Conservation (phyloP, 2,888 invertebrate species). For the Empis stercorea region DNA sequence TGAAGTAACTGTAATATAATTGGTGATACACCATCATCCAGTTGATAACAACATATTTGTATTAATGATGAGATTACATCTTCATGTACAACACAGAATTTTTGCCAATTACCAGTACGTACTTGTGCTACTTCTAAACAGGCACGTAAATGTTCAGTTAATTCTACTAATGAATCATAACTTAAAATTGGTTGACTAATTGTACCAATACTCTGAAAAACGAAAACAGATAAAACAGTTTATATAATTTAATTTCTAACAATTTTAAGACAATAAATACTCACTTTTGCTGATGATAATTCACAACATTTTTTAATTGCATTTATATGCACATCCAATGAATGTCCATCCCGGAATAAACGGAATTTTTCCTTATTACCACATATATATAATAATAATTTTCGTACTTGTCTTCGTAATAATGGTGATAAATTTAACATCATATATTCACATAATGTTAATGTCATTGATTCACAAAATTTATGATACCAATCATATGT, state of each 20-base stretch:
- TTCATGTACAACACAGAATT: slow-evolving; percentile 63
- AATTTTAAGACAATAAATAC: too few species aligned
- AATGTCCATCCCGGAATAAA: slow-evolving; percentile 84
- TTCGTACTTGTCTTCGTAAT: slow-evolving; percentile 75
- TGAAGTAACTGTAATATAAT: slow-evolving; percentile 82
- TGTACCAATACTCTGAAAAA: slow-evolving; percentile 14
- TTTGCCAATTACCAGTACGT: slow-evolving; percentile 92
- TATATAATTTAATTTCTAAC: too few species aligned
- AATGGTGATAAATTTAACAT: slow-evolving; percentile 69
- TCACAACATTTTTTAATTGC: slow-evolving; percentile 42
- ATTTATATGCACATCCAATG: slow-evolving; percentile 77
- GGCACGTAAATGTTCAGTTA: slow-evolving; percentile 89
- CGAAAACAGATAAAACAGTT: too few species aligned
- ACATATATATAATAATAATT: slow-evolving; percentile 80
- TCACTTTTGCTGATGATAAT: slow-evolving; percentile 29
- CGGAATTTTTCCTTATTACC: slow-evolving; percentile 94
- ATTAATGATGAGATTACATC: slow-evolving; percentile 69
- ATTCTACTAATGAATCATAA: slow-evolving; percentile 83
- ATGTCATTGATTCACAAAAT: slow-evolving; percentile 47
- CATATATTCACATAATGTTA: slow-evolving; percentile 83
- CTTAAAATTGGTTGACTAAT: slow-evolving; percentile 42
- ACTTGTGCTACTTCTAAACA: slow-evolving; percentile 86
- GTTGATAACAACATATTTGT: slow-evolving; percentile 60
- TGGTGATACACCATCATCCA: slow-evolving; percentile 86
- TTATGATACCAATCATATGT: slow-evolving; percentile 44